Conservation (phyloP, 30 jellyfish, hydroid and myxozoan species). For the Hydra vulgaris region DNA sequence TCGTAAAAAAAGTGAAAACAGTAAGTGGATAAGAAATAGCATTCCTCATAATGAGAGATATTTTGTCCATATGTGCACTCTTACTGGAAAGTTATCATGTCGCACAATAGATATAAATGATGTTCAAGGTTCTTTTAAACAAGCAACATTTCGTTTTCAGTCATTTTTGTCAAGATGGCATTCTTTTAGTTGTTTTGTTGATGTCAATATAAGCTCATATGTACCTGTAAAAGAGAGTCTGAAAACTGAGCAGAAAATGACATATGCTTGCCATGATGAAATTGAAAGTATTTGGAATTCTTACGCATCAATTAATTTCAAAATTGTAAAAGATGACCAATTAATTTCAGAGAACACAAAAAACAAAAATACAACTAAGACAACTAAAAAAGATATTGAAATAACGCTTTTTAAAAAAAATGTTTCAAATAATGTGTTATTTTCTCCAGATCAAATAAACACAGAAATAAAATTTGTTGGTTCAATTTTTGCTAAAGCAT, state of each 20-base stretch:
- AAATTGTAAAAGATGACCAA: slow-evolving; percentile 37
- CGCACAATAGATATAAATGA: slow-evolving; percentile 47
- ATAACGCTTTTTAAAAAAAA: slow-evolving; percentile 4
- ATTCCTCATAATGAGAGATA: slow-evolving; percentile 54
- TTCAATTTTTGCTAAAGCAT: slow-evolving; percentile 40
- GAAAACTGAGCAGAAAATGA: slow-evolving; percentile 38
- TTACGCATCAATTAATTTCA: slow-evolving; percentile 36
- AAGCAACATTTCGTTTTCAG: slow-evolving; percentile 67
- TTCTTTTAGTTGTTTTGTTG: slow-evolving; percentile 40
- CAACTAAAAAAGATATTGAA: slow-evolving; percentile 2
- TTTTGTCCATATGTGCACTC: slow-evolving; percentile 53
- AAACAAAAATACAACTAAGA: not conserved
- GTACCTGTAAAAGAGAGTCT: slow-evolving; percentile 61
- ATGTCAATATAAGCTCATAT: slow-evolving; percentile 43
- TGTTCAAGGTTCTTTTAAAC: slow-evolving; percentile 40
- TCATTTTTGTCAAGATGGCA: slow-evolving; percentile 58
- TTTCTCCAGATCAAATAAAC: slow-evolving; percentile 14
- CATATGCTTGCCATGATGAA: slow-evolving; percentile 57
- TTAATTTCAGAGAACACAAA: not conserved
- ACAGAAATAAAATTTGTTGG: slow-evolving; percentile 55
- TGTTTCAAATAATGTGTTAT: not conserved
- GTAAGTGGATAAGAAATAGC: slow-evolving; percentile 26
- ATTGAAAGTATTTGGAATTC: slow-evolving; percentile 62
- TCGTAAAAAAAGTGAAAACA: slow-evolving; percentile 46
- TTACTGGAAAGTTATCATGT: slow-evolving; percentile 68